Base-by-base conservation (phyloP, 2,113 vertebrate genomes). In the Syngnathus floridae region DNA sequence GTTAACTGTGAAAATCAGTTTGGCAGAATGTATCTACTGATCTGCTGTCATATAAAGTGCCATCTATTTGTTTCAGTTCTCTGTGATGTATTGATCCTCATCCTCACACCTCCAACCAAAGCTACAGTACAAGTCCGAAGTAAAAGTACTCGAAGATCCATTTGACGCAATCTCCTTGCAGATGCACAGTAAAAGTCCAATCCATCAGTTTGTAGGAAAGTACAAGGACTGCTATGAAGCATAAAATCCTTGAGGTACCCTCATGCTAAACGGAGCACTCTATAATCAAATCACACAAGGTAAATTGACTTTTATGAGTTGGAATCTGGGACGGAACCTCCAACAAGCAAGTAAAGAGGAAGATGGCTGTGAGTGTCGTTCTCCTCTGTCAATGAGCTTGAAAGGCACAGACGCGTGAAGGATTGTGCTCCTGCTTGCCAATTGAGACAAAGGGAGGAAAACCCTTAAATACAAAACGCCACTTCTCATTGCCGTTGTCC, bases 331-430 rank as follows among this genome's bases (percentile, higher is more conserved):
- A 72, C 58, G 46, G 65, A 70, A 81, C 26, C 49, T 36, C 67
- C 74, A 74, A 69, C 70, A 48, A 60, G 57, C 71, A 62, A 22
- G 36, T 74, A 68, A 66, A 72, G 58, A 75, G 70, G 68, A 75
- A 74, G 69, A 77, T 66, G 65, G 76, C 66, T 74, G 81, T 69
- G 61, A 60, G 55, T 56, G 69, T 66, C 77, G 70, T 56, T 67
- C 69, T 74, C 73, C 64, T 61, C 67, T 69, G 71, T 82, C 73
- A 69, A 59, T 49, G 72, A 72, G 71, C 77, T 84, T 75, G 83
- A 84, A 87, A 89, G 86, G 86, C 86, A 86, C 82, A 62, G 77
- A 67, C 70, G 67, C 69, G 45, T 74, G 76, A 86, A 83, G 75
- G 73, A 75, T 73, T 62, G 68, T 72, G 73, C 78, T 76, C 57